A percentile compares a stretch with the other conserved stretches of the same genome.
Conservation (phyloP, 2,797 vertebrate species). For the Mus spretus region DNA sequence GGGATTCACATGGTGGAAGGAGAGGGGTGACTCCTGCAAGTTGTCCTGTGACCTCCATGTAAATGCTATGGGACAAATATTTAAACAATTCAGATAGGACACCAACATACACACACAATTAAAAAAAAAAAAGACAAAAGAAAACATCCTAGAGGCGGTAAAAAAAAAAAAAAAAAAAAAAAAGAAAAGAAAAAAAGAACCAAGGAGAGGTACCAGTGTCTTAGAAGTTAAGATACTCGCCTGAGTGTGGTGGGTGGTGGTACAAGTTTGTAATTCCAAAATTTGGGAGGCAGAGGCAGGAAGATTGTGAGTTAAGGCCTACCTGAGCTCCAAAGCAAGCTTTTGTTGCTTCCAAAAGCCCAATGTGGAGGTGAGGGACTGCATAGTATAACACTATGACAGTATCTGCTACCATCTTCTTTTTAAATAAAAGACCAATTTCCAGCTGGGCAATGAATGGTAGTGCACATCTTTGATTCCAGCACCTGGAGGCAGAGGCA, state of each 20-base stretch:
- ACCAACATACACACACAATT: background rate
- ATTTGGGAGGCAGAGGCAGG: background rate
- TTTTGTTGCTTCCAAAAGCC: background rate
- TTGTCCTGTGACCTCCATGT: background rate
- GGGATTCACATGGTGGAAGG: background rate
- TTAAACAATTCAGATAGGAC: background rate
- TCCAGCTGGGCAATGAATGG: background rate
- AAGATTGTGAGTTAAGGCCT: background rate
- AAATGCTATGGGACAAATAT: background rate
- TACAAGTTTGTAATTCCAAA: background rate
- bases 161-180: background rate
- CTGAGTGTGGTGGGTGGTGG: background rate
- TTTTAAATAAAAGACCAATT: slow-evolving; percentile 36
- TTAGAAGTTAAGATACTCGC: background rate
- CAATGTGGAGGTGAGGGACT: background rate
- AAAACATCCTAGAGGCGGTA: background rate
- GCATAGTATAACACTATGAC: background rate
- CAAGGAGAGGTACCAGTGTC: background rate
- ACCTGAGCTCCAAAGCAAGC: background rate
- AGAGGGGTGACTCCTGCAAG: background rate
- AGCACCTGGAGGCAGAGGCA: background rate
- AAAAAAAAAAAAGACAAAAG: background rate
- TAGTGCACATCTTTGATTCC: background rate
- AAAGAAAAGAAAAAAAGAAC: background rate
- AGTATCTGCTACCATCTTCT: background rate